Evolutionary conservation across 2,888 invertebrate species (phyloP).

Genomic region (Chymomyza caudatula): DNA sequence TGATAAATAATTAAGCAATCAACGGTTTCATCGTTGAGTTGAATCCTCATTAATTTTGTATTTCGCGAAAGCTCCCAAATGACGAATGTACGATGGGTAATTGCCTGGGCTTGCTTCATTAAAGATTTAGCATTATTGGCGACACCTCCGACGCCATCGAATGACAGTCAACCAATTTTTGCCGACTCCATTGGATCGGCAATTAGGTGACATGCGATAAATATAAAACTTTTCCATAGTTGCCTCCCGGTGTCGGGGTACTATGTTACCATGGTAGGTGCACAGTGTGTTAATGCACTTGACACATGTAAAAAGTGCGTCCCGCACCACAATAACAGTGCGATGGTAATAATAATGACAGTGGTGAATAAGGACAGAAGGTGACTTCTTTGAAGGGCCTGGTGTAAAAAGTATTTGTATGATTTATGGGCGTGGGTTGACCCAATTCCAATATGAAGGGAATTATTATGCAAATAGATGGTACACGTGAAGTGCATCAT

Average conservation of each 20-base stretch:
- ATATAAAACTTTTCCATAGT: background rate
- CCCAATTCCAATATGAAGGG: background rate
- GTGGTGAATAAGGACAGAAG: no score
- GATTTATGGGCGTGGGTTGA: background rate
- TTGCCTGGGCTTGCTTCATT: background rate
- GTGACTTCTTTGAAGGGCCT: no score
- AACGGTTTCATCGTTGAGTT: constrained; percentile 38
- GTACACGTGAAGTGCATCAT: no score
- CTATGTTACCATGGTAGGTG: no score
- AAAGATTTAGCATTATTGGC: background rate
- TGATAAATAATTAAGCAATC: constrained; percentile 51
- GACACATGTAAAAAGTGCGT: background rate
- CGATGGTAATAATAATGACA: no score
- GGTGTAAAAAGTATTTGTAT: no score
- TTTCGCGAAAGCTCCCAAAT: constrained; percentile 45
- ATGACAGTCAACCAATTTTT: background rate
- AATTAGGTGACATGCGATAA: constrained; percentile 16
- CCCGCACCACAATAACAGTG: background rate
- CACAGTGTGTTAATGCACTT: background rate
- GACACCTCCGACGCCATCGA: background rate
- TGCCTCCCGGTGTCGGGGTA: background rate
- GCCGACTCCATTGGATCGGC: background rate
- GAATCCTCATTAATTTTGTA: constrained; percentile 56
- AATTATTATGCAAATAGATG: no score
- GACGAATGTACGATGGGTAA: background rate